These are phyloP conservation scores for Yponomeuta malinellus DNA, from an alignment of 2,888 invertebrate genomes.

Conservation along the genomic window DNA sequence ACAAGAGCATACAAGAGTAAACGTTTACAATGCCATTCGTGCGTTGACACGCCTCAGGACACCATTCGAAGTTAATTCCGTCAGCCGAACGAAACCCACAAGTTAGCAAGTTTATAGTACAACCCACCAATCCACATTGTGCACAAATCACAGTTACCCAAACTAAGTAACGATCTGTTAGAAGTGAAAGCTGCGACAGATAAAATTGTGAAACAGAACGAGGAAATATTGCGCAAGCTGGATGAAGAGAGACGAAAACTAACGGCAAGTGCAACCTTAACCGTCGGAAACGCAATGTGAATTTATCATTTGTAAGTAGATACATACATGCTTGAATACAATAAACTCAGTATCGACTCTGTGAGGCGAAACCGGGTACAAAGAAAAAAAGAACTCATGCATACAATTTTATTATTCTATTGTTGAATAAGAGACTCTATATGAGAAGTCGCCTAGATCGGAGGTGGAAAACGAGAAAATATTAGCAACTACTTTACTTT, in stretches of 20 bases:
- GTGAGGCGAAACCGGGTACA: slow-evolving; percentile 34
- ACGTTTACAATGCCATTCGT: too few relatives aligned
- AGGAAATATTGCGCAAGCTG: slow-evolving; percentile 42
- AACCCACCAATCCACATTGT: slow-evolving; percentile 33
- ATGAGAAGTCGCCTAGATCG: neutral
- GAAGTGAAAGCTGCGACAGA: slow-evolving; percentile 44
- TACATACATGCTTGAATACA: neutral
- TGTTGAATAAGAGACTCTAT: slow-evolving; percentile 34
- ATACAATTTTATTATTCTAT: slow-evolving; percentile 35
- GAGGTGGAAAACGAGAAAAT: neutral
- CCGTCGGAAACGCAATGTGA: neutral
- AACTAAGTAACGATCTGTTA: slow-evolving; percentile 44
- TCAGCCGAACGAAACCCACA: too few relatives aligned
- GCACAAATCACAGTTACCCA: slow-evolving; percentile 57
- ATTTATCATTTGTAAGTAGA: neutral
- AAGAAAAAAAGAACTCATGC: slow-evolving; percentile 38
- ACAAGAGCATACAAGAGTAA: too few relatives aligned
- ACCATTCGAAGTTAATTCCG: too few relatives aligned
- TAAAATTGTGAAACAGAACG: slow-evolving; percentile 47
- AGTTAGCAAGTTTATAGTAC: too few relatives aligned
- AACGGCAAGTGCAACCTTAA: slow-evolving; percentile 13
- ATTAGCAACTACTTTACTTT: neutral
- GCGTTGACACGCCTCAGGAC: too few relatives aligned
- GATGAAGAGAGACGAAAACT: slow-evolving; percentile 32
- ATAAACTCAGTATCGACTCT: slow-evolving; percentile 5